Percentiles rank a stretch among this genome's conserved stretches.
phyloP scores from a whole-genome alignment of 2,888 invertebrate species.

The Pterobdella sp. region DNA sequence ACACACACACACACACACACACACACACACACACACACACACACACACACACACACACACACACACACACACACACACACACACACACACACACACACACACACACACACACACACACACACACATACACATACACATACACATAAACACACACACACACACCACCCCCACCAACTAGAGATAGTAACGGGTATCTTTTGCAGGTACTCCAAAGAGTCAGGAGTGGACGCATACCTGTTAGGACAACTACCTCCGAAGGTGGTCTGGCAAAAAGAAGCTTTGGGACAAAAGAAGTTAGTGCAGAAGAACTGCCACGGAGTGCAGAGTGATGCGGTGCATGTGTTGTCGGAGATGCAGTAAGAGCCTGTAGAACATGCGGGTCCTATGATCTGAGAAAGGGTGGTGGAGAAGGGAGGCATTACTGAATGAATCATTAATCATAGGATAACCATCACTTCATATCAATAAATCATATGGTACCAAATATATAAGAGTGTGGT shows the following conservation, averaged over 20 bases:
- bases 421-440: neutral
- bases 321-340: constrained; percentile 16
- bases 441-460: neutral
- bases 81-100: constrained; percentile 4
- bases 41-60: constrained; percentile 4
- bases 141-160: neutral
- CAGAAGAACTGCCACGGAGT: neutral
- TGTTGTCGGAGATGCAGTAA: constrained; percentile 23
- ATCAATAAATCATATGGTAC: neutral
- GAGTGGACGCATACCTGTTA: neutral
- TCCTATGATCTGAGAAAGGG: constrained; percentile 8
- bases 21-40: constrained; percentile 4
- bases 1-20: constrained; percentile 4
- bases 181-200: neutral
- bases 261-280: neutral
- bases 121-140: neutral
- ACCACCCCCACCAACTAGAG: neutral
- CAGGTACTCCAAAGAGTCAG: neutral
- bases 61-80: constrained; percentile 1
- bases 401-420: neutral
- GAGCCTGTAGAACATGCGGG: constrained; percentile 22
- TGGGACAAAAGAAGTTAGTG: constrained; percentile 21
- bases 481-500: neutral
- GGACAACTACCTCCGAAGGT: constrained; percentile 2
- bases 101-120: constrained; percentile 4